Evolutionary conservation across 1,140 invertebrate species (phyloP).

Genomic region (Drosophila pseudoananassae): DNA sequence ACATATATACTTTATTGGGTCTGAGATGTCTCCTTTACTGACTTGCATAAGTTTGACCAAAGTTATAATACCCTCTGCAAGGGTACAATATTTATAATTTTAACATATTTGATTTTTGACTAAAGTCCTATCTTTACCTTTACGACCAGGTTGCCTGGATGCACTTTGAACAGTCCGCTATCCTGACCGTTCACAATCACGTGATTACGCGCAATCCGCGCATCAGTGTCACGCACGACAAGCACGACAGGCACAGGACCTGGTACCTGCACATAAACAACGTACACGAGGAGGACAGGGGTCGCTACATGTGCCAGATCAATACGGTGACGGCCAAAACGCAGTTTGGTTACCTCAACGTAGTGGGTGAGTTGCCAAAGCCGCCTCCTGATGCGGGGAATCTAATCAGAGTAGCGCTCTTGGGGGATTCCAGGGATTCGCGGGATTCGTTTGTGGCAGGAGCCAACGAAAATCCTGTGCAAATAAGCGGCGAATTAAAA

Average conservation of each 20-base stretch:
- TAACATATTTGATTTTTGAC: too few relatives aligned
- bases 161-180: constrained; percentile 96
- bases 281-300: constrained; percentile 95
- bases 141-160: constrained; percentile 94
- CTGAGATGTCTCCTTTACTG: too few relatives aligned
- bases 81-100: too few relatives aligned
- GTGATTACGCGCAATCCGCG: constrained; percentile 96
- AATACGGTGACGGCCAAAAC: constrained; percentile 97
- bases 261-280: constrained; percentile 96
- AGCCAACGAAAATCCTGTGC: constrained; percentile 49
- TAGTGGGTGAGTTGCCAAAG: constrained; percentile 91
- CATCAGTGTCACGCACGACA: constrained; percentile 94
- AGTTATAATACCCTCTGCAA: too few relatives aligned
- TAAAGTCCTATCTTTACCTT: constrained; percentile 49
- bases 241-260: constrained; percentile 90
- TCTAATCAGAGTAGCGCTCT: constrained; percentile 51
- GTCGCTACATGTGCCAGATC: constrained; percentile 98
- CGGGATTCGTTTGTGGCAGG: not conserved
- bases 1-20: too few relatives aligned
- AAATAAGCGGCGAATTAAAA: constrained; percentile 75
- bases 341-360: constrained; percentile 95
- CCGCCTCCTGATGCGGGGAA: not conserved
- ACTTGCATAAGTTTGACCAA: too few relatives aligned
- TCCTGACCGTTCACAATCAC: constrained; percentile 95
- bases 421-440: constrained; percentile 4